Percentiles rank a stretch among this genome's conserved stretches.
phyloP scores from a whole-genome alignment of 2,888 invertebrate genomes.

The Aphrophora alni region DNA sequence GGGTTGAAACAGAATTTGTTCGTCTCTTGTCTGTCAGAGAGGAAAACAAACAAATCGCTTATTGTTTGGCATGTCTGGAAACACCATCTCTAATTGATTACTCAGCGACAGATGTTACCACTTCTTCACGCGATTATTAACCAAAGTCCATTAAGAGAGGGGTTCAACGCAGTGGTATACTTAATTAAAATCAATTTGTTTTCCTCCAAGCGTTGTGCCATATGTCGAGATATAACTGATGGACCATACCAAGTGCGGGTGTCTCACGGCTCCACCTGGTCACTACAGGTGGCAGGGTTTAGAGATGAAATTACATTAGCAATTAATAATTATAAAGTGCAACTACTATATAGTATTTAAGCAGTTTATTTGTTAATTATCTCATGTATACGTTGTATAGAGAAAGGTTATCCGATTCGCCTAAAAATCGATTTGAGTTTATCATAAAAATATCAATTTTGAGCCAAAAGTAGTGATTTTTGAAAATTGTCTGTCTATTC shows the following conservation, averaged over 20 bases:
- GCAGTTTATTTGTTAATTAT: too few species aligned
- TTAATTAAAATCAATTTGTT: conserved; percentile 37
- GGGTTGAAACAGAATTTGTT: neutral
- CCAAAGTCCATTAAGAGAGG: neutral
- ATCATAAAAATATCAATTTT: too few species aligned
- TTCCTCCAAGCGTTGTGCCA: conserved; percentile 27
- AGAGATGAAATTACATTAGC: too few species aligned
- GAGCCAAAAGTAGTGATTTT: too few species aligned
- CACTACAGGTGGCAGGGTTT: neutral
- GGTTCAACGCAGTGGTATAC: neutral
- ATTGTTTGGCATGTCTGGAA: neutral
- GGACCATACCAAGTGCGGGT: neutral
- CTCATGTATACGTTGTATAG: too few species aligned
- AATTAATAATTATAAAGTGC: too few species aligned
- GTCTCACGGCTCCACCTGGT: neutral
- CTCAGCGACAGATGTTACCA: neutral
- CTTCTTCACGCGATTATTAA: conserved; percentile 5
- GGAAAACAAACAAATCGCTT: neutral
- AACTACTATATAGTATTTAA: too few species aligned
- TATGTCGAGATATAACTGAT: conserved; percentile 20
- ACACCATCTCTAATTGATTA: neutral
- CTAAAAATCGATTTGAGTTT: too few species aligned
- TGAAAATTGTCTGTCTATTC: too few species aligned
- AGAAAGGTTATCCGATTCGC: too few species aligned
- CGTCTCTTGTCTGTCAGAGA: neutral